phyloP scores from a whole-genome alignment of 2,113 vertebrate species.

The Ageneiosus marmoratus region DNA sequence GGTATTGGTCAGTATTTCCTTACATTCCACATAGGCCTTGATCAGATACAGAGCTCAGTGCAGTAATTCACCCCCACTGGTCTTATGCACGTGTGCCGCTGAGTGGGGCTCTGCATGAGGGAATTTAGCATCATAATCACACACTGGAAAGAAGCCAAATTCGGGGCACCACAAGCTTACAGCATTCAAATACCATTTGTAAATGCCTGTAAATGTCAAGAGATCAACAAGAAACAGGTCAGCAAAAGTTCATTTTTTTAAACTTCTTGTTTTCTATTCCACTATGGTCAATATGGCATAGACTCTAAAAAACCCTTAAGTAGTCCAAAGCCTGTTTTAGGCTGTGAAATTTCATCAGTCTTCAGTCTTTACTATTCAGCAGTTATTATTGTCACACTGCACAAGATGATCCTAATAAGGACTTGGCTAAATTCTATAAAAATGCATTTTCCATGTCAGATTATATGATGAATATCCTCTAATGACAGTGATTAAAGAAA shows the following conservation, averaged over 20 bases:
- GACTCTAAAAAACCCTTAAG: not conserved
- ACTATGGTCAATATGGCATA: not conserved
- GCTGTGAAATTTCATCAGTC: not conserved
- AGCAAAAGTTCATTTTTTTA: not conserved
- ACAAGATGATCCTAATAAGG: not conserved
- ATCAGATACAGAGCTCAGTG: conserved; percentile 72
- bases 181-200: not conserved
- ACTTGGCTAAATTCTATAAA: not conserved
- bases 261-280: not conserved
- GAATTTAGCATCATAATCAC: conserved; percentile 71
- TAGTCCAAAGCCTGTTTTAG: not conserved
- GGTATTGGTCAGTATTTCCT: conserved; percentile 73
- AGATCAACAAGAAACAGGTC: not conserved
- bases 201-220: not conserved
- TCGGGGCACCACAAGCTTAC: not conserved
- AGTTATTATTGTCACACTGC: not conserved
- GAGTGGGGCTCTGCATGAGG: conserved; percentile 56
- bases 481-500: not conserved
- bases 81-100: conserved; percentile 36
- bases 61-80: conserved; percentile 60
- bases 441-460: not conserved
- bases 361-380: not conserved
- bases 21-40: conserved; percentile 69
- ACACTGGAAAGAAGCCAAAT: conserved; percentile 69
- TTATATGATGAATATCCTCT: not conserved